Percentiles rank a stretch among this genome's conserved stretches.
Conservation (phyloP, 2,888 invertebrate species). For the Uropetala carovei region DNA sequence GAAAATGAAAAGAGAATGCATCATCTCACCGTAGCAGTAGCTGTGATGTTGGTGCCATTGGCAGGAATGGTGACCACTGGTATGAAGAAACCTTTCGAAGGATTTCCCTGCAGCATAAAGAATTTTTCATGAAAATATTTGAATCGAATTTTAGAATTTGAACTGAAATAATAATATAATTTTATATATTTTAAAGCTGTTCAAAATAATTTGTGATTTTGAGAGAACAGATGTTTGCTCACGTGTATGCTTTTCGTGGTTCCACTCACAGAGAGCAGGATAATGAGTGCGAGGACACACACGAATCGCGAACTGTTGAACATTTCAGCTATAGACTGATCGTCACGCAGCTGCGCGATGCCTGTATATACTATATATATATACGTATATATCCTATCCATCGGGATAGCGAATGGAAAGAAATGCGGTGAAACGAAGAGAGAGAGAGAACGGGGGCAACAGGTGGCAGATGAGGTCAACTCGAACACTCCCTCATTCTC, state of each 20-base stretch:
- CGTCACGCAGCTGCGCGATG: too few relatives aligned
- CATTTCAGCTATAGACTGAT: neutral
- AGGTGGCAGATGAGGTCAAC: too few relatives aligned
- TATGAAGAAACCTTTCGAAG: conserved; percentile 11
- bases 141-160: neutral
- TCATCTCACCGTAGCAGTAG: neutral
- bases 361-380: too few relatives aligned
- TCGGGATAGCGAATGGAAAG: too few relatives aligned
- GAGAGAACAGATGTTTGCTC: neutral
- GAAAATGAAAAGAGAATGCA: too few relatives aligned
- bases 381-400: too few relatives aligned
- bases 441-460: too few relatives aligned
- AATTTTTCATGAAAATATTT: too few relatives aligned
- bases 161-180: neutral
- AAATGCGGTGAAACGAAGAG: too few relatives aligned
- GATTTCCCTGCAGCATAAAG: neutral
- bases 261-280: neutral
- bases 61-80: conserved; percentile 6
- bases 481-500: too few relatives aligned
- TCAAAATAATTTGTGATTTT: too few relatives aligned
- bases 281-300: neutral
- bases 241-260: neutral
- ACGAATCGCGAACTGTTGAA: neutral
- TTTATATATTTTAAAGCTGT: neutral
- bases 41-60: conserved; percentile 34